A percentile compares a stretch with the other conserved stretches of the same genome.
phyloP scores from a whole-genome alignment of 2,797 vertebrate species.

The Muraenolepis orangiensis region DNA sequence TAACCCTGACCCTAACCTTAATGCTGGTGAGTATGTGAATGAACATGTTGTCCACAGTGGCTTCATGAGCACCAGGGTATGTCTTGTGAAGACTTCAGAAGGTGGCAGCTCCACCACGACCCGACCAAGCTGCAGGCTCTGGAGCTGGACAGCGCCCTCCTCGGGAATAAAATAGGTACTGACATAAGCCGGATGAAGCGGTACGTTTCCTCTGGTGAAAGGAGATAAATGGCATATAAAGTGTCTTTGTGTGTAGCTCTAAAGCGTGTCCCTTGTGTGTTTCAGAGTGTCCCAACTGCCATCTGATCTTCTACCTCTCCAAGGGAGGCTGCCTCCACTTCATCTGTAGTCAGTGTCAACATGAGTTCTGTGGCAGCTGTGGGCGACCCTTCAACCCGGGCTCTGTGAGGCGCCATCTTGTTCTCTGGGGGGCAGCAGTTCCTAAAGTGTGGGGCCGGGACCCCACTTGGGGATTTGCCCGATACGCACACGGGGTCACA shows the following conservation, averaged over 20 bases:
- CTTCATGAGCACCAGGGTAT: conserved; percentile 63
- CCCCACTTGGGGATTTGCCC: too few relatives aligned
- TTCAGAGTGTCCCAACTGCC: conserved; percentile 74
- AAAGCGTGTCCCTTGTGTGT: background rate
- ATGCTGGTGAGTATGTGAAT: background rate
- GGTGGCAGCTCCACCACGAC: conserved; percentile 53
- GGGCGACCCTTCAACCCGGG: conserved; percentile 62
- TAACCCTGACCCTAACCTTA: too few relatives aligned
- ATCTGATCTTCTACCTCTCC: conserved; percentile 67
- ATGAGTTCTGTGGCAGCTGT: conserved; percentile 79
- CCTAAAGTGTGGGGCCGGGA: background rate
- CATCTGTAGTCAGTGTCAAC: conserved; percentile 73
- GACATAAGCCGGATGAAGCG: too few relatives aligned
- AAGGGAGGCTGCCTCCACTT: conserved; percentile 81
- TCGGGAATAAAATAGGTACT: background rate
- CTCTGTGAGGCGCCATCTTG: conserved; percentile 54
- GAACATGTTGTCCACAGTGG: conserved; percentile 48
- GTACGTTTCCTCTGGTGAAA: too few relatives aligned
- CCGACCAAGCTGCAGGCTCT: conserved; percentile 40
- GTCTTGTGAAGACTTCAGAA: conserved; percentile 69
- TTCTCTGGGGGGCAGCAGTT: too few relatives aligned
- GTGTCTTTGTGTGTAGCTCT: background rate
- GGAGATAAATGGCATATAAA: background rate
- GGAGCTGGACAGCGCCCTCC: background rate
- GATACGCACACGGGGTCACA: too few relatives aligned